A percentile compares a stretch with the other conserved stretches of the same genome.
Evolutionary conservation across 2,797 vertebrate species (phyloP).

Genomic region (Valencia hispanica): DNA sequence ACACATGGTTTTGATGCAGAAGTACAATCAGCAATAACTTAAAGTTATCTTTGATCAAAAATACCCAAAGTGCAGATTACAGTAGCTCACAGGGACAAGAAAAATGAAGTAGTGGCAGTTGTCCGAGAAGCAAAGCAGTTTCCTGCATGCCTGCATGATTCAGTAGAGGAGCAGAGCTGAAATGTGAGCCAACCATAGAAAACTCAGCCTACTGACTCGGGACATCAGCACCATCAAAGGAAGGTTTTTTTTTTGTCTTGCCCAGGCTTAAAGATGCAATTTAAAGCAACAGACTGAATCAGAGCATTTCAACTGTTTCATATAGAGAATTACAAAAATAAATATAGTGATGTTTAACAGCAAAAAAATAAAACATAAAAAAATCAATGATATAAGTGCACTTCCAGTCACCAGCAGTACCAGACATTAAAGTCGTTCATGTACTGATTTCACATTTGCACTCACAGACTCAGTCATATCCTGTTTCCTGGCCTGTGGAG

Average conservation of each 20-base stretch:
- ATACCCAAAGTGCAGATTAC: constrained; percentile 16
- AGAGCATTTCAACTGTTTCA: constrained; percentile 10
- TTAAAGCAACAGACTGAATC: constrained; percentile 47
- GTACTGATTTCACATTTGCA: constrained; percentile 23
- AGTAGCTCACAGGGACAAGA: constrained; percentile 8
- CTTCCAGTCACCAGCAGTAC: constrained; percentile 12
- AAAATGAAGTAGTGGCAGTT: constrained; percentile 48
- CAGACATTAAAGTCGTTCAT: constrained; percentile 18
- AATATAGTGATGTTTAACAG: constrained; percentile 1
- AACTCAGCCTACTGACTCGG: constrained; percentile 51
- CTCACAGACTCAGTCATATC: constrained; percentile 53
- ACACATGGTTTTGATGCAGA: constrained; percentile 1
- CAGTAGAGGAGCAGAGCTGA: constrained; percentile 58
- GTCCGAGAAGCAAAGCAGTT: constrained; percentile 55
- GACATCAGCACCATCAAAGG: constrained; percentile 41
- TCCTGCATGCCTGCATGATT: constrained; percentile 59
- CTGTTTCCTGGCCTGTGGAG: constrained; percentile 71
- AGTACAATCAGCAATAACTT: background rate
- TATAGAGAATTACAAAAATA: constrained; percentile 2
- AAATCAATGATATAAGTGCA: constrained; percentile 33
- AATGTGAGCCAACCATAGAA: constrained; percentile 64
- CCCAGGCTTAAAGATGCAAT: constrained; percentile 73
- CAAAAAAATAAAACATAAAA: constrained; percentile 16
- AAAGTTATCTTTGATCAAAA: constrained; percentile 21
- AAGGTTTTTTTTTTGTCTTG: background rate